Evolutionary conservation across 2,113 vertebrate genomes (phyloP), one percentile per base, ranked within the genome.

Genomic region (Bambusicola thoracicus): DNA sequence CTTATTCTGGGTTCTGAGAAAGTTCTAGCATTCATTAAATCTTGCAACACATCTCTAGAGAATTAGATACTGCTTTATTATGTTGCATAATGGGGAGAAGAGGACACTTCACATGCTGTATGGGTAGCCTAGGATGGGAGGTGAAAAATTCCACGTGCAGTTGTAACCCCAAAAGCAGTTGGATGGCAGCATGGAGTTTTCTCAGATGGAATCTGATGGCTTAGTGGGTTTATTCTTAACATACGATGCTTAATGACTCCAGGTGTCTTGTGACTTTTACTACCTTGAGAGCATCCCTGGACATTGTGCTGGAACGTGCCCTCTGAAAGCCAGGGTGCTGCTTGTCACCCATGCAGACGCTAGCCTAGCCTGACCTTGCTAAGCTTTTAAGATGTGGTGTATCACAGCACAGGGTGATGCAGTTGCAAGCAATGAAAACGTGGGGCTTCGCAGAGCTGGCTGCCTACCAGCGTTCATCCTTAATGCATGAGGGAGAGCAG

Each of bases 401-500:
- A 48, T 83, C 53, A 7, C 49, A 68, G 48, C 1, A 0, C 6
- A 19, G 62, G 51, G 61, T 15, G 66, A 34, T 85, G 75, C 63
- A 72, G 88, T 81, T 1, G 0, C 85, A 30, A 61, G 77, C 91
- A 55, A 0, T 34, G 89, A 63, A 90, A 86, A 72, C 32, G 4
- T 2, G 78, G 84, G 67, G 69, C 27, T 91, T 95, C 87, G 76
- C 85, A 87, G 72, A 59, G 34, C 2, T 94, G 94, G 86, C 86
- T 74, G 74, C 87, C 87, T 89, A 22, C 80, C 83, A 88, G 75
- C 86, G 72, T 1, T 84, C 76, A 75, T 84, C 82, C 86, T 88
- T 88, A 86, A 91, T 85, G 66, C 79, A 83, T 74, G 78, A 93
- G 46, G 20, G 48, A 92, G 41, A 93, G 72, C 83, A 93, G 86